phyloP scores from a whole-genome alignment of 2,888 invertebrate genomes.

The Cataglyphis livida region DNA sequence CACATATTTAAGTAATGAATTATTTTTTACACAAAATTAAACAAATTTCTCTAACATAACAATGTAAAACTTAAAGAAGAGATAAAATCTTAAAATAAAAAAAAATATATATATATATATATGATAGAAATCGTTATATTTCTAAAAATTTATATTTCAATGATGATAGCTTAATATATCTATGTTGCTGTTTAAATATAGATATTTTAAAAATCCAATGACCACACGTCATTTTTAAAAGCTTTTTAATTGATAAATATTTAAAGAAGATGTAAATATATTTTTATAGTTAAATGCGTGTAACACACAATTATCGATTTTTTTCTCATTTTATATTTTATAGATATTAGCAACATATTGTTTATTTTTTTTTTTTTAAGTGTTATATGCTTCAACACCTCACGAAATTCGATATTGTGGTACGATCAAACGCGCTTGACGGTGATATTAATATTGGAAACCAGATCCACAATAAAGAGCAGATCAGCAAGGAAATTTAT shows the following conservation, averaged over 20 bases:
- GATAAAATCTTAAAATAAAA: neutral
- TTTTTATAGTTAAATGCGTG: constrained; percentile 1
- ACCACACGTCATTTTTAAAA: neutral
- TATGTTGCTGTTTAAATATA: neutral
- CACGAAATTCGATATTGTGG: constrained; percentile 65
- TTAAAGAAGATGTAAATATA: neutral
- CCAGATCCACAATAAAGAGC: constrained; percentile 62
- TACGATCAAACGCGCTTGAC: constrained; percentile 59
- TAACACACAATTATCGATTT: neutral
- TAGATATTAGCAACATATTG: constrained; percentile 13
- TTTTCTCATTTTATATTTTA: neutral
- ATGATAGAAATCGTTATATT: neutral
- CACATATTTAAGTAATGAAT: neutral
- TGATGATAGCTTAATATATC: neutral
- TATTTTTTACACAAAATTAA: neutral
- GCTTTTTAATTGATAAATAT: neutral
- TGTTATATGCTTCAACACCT: constrained; percentile 27
- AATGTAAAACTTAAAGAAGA: neutral
- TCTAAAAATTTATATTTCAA: neutral
- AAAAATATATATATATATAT: neutral
- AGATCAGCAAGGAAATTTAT: constrained; percentile 61
- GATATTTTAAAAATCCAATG: neutral
- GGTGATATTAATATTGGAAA: constrained; percentile 72
- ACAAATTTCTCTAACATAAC: neutral
- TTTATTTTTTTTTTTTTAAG: constrained; percentile 35